Percentiles rank a stretch among this genome's conserved stretches.
Evolutionary conservation across 2,797 vertebrate species (phyloP).

Genomic region (Anguilla obscura): DNA sequence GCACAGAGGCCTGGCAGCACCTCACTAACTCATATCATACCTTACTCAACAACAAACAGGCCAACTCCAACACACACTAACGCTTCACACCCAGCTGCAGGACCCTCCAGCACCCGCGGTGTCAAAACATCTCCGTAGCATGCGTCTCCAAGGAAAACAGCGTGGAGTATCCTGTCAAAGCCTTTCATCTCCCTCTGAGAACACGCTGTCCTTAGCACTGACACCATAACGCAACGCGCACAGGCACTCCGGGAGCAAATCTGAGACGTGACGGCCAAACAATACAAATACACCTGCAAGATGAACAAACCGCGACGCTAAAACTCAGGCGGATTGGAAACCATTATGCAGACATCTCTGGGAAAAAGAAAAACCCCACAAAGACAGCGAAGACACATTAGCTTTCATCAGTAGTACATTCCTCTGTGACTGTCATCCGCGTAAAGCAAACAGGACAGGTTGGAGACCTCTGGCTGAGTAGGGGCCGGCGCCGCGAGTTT

Average conservation of each 20-base stretch:
- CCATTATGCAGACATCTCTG: neutral
- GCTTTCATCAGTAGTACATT: neutral
- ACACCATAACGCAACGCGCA: constrained; percentile 23
- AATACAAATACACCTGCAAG: neutral
- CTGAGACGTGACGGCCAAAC: neutral
- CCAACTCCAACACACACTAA: neutral
- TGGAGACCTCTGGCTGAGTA: neutral
- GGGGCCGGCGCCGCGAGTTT: neutral
- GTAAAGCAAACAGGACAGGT: neutral
- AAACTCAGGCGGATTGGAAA: neutral
- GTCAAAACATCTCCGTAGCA: neutral
- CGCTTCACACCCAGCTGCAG: neutral
- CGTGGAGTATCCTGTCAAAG: constrained; percentile 30
- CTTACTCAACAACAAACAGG: neutral
- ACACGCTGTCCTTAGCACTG: constrained; percentile 40
- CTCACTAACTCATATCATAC: neutral
- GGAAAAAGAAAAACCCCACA: neutral
- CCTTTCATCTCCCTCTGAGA: constrained; percentile 34
- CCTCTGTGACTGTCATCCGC: neutral
- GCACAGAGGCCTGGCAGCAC: neutral
- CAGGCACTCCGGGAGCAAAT: neutral
- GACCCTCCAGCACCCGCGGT: neutral
- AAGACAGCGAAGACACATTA: neutral
- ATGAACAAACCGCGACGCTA: neutral
- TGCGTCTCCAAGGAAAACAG: constrained; percentile 7